Evolutionary conservation across 2,797 vertebrate genomes (phyloP).

Genomic region (Diceros bicornis): DNA sequence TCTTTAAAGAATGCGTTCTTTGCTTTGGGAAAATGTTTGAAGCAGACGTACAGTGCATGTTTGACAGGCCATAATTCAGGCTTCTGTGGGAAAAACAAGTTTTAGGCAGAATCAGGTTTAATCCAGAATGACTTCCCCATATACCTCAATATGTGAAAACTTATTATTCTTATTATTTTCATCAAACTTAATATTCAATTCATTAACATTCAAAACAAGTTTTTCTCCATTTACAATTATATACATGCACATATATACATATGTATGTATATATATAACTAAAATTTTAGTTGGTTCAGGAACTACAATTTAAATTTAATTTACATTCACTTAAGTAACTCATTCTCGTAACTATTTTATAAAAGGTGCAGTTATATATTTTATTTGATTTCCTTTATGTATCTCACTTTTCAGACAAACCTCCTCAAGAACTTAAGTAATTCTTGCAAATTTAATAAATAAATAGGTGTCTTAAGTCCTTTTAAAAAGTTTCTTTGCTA

Average conservation of each 20-base stretch:
- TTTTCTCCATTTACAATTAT: constrained; percentile 48
- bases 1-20: no score
- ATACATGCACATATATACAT: not conserved
- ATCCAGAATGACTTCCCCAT: no score
- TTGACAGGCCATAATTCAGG: no score
- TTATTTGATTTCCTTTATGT: constrained; percentile 52
- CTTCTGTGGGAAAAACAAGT: no score
- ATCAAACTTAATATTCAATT: not conserved
- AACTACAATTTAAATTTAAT: constrained; percentile 17
- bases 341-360: constrained; percentile 52
- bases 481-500: constrained; percentile 4
- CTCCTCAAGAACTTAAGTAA: constrained; percentile 9
- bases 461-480: not conserved
- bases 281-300: constrained; percentile 37
- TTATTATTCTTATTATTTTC: no score
- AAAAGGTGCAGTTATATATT: constrained; percentile 12
- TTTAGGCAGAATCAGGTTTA: no score
- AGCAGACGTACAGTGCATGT: no score
- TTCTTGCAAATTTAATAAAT: constrained; percentile 17
- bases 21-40: no score
- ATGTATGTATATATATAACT: not conserved
- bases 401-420: constrained; percentile 51
- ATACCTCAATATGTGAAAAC: no score
- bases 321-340: constrained; percentile 4
- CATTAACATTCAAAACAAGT: constrained; percentile 56